Evolutionary conservation across 2,113 vertebrate genomes (phyloP).

Genomic region (Corynorhinus townsendii): DNA sequence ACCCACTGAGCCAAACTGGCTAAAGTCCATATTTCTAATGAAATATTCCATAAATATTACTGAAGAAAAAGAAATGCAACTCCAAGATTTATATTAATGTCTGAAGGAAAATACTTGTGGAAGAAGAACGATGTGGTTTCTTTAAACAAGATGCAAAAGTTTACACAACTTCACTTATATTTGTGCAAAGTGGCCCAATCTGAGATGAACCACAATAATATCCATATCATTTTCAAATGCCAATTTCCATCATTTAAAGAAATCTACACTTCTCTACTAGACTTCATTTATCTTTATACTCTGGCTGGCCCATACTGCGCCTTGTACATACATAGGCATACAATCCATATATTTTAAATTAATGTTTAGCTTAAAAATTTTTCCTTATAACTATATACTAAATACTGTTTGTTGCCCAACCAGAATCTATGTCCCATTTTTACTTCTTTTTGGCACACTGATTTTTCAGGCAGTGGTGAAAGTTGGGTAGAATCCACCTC

Average conservation of each 20-base stretch:
- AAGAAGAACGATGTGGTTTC: background rate
- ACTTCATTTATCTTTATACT: background rate
- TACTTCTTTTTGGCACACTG: background rate
- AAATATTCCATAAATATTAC: background rate
- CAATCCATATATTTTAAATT: background rate
- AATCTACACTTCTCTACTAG: background rate
- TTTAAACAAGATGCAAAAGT: background rate
- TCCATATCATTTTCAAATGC: background rate
- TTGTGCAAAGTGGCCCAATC: background rate
- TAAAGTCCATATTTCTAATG: background rate
- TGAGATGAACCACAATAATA: background rate
- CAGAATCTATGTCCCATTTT: background rate
- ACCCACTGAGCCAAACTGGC: too few relatives aligned
- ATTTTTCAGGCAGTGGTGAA: background rate
- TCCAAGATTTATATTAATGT: background rate
- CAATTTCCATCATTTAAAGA: background rate
- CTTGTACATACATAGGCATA: background rate
- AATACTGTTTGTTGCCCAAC: background rate
- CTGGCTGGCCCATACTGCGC: background rate
- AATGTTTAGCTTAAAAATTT: background rate
- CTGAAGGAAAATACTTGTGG: background rate
- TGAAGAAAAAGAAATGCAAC: background rate
- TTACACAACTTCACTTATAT: background rate
- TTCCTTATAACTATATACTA: background rate
- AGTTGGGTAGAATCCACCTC: background rate